A percentile compares a stretch with the other conserved stretches of the same genome.
These are phyloP conservation scores for Xanthostigma xanthostigma DNA, from an alignment of 2,888 invertebrate genomes.

Conservation along the genomic window DNA sequence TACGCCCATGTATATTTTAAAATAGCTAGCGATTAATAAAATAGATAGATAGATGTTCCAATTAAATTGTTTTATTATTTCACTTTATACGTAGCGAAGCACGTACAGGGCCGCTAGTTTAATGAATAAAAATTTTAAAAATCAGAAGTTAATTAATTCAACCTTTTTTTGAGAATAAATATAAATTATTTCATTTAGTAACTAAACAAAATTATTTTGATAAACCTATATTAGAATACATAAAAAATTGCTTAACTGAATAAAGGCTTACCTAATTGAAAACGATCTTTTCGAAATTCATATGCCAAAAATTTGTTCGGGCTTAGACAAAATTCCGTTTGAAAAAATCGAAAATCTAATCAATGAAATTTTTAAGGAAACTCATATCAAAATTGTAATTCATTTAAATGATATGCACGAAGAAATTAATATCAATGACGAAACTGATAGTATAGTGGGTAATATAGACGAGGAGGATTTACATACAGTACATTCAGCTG, in stretches of 20 bases:
- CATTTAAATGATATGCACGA: background rate
- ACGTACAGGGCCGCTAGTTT: too few species aligned
- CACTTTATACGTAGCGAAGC: too few species aligned
- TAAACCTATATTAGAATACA: slow-evolving; percentile 3
- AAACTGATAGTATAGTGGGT: slow-evolving; percentile 2
- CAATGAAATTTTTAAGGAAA: slow-evolving; percentile 6
- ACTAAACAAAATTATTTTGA: slow-evolving; percentile 2
- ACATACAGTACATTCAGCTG: too few species aligned
- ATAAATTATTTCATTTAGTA: slow-evolving; percentile 5
- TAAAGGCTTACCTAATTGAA: slow-evolving; percentile 3
- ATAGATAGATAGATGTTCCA: too few species aligned
- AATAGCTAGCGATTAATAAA: too few species aligned
- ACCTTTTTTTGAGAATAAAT: slow-evolving; percentile 4
- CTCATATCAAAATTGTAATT: slow-evolving; percentile 4
- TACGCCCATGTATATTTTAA: too few species aligned
- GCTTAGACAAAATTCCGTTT: background rate
- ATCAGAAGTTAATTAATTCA: slow-evolving; percentile 2
- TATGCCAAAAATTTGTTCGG: slow-evolving; percentile 3
- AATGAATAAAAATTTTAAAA: slow-evolving; percentile 1
- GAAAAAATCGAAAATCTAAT: slow-evolving; percentile 4
- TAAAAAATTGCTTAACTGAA: background rate
- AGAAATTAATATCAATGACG: slow-evolving; percentile 4
- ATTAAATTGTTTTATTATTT: too few species aligned
- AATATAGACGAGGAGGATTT: too few species aligned
- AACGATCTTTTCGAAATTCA: slow-evolving; percentile 1